Evolutionary conservation across 2,888 invertebrate genomes (phyloP).

Genomic region (Hymenopus coronatus): DNA sequence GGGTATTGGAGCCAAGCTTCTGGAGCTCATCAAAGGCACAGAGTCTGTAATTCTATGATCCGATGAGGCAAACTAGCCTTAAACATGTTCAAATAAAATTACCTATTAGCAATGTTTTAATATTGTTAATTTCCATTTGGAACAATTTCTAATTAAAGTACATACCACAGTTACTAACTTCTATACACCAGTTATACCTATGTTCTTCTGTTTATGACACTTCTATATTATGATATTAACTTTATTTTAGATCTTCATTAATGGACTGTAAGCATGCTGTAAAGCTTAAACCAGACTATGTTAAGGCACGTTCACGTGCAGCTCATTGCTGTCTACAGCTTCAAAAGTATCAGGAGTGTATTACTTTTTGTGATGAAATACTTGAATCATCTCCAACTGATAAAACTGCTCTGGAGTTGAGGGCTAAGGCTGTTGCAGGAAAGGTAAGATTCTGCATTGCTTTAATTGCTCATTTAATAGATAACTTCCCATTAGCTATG

Average conservation of each 20-base stretch:
- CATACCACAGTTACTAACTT: no score
- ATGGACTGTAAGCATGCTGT: constrained; percentile 78
- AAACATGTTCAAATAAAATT: no score
- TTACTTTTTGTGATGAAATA: constrained; percentile 68
- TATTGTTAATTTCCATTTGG: no score
- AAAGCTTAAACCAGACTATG: constrained; percentile 69
- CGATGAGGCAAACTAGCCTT: no score
- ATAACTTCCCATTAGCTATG: not conserved
- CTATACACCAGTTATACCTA: no score
- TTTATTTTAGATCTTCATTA: constrained; percentile 60
- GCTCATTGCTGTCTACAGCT: constrained; percentile 69
- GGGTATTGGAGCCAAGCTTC: no score
- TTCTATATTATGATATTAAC: no score
- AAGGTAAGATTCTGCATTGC: constrained; percentile 43
- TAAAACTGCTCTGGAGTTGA: constrained; percentile 54
- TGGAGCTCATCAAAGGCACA: no score
- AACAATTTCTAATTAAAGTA: no score
- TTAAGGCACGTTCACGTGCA: constrained; percentile 73
- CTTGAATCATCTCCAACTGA: constrained; percentile 57
- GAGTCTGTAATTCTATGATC: no score
- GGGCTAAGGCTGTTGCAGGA: constrained; percentile 52
- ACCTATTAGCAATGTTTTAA: no score
- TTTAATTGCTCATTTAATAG: not conserved
- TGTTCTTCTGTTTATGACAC: no score
- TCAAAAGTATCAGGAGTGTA: constrained; percentile 66